Percentiles rank a stretch among this genome's conserved stretches.
Conservation (phyloP, 2,113 vertebrate species). For the Rattus rattus region DNA sequence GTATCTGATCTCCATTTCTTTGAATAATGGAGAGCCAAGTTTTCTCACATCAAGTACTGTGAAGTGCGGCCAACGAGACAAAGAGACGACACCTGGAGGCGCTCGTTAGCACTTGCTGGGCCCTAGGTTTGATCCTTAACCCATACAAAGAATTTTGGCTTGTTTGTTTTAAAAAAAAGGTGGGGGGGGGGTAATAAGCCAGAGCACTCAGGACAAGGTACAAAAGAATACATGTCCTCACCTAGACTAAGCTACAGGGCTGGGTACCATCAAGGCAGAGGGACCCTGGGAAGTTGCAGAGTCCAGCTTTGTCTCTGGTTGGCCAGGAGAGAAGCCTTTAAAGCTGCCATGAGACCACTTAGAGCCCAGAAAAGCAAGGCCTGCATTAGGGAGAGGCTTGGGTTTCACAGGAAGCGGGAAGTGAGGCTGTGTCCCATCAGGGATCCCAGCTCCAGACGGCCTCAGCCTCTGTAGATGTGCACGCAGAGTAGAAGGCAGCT, state of each 20-base stretch:
- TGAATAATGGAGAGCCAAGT: background rate
- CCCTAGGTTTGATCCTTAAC: background rate
- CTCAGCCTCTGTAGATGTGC: background rate
- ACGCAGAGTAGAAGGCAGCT: background rate
- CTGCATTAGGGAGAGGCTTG: background rate
- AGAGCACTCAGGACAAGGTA: background rate
- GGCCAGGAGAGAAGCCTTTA: background rate
- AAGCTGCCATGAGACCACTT: background rate
- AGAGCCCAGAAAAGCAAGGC: background rate
- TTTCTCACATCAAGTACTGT: background rate
- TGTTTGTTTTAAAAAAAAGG: background rate
- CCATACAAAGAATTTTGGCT: background rate
- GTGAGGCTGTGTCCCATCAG: background rate
- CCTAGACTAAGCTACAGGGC: background rate
- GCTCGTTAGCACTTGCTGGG: background rate
- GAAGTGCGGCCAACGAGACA: background rate
- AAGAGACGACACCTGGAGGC: no score
- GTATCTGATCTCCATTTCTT: background rate
- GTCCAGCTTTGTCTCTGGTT: background rate
- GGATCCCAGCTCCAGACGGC: background rate
- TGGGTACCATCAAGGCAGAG: background rate
- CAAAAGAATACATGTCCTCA: background rate
- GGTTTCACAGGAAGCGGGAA: background rate
- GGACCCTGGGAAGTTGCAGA: background rate
- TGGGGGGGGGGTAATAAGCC: background rate